A percentile compares a stretch with the other conserved stretches of the same genome.
Evolutionary conservation across 2,797 vertebrate species (phyloP).

Genomic region (Neoniphon sammara): DNA sequence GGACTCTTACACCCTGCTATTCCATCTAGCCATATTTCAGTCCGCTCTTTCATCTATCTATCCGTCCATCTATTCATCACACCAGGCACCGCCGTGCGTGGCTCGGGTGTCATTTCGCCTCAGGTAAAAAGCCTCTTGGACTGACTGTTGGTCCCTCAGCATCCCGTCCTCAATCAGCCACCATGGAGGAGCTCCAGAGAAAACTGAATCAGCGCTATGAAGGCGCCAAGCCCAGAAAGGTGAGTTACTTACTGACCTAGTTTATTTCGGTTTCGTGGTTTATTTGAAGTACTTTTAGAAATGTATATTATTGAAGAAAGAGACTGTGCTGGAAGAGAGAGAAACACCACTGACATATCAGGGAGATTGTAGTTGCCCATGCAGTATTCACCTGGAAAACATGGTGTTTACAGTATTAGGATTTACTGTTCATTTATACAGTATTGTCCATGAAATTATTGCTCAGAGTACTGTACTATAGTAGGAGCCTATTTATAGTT

Average conservation of each 20-base stretch:
- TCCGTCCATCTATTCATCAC: conserved; percentile 35
- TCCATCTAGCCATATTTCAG: conserved; percentile 21
- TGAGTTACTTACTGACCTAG: conserved; percentile 50
- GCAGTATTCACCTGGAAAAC: not conserved
- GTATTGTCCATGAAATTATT: not conserved
- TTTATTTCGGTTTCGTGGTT: conserved; percentile 21
- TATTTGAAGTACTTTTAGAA: conserved; percentile 24
- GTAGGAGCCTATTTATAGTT: too few species aligned
- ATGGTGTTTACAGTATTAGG: not conserved
- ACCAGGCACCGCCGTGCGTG: not conserved
- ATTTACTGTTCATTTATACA: not conserved
- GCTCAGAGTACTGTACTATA: too few species aligned
- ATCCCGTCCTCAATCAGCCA: conserved; percentile 25
- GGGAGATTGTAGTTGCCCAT: not conserved
- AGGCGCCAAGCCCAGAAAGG: conserved; percentile 87
- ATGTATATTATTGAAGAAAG: not conserved
- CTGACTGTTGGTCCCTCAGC: conserved; percentile 43
- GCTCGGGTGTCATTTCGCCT: conserved; percentile 32
- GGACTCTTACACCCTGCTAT: conserved; percentile 11
- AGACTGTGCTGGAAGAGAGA: not conserved
- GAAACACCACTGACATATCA: not conserved
- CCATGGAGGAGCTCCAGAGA: conserved; percentile 89
- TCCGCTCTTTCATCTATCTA: conserved; percentile 29
- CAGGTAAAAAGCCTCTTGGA: conserved; percentile 44
- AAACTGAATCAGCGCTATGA: conserved; percentile 82